These are phyloP conservation scores for Brachionichthys hirsutus DNA, from an alignment of 2,113 vertebrate genomes.

Conservation along the genomic window DNA sequence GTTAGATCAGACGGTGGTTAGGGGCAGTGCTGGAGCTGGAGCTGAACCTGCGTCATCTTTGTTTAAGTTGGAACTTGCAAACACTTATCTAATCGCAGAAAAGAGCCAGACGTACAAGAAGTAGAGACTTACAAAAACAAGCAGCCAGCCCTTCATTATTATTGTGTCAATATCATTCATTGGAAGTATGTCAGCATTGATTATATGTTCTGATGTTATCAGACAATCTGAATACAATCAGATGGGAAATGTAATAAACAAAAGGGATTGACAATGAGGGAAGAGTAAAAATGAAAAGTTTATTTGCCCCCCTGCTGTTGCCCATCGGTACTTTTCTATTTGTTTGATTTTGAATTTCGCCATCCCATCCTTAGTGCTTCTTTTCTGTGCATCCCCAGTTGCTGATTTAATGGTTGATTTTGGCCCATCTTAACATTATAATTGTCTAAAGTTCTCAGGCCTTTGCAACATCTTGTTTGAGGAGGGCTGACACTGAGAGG, in stretches of 20 bases:
- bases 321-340: constrained; percentile 1
- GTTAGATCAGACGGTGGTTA: constrained; percentile 62
- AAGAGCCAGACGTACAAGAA: constrained; percentile 68
- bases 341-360: not conserved
- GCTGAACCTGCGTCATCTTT: constrained; percentile 67
- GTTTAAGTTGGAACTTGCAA: constrained; percentile 76
- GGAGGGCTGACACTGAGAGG: too few species aligned
- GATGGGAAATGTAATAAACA: constrained; percentile 26
- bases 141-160: constrained; percentile 42
- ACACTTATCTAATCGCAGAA: constrained; percentile 68
- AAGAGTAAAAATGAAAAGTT: not conserved
- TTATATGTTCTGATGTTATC: constrained; percentile 50
- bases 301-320: too few species aligned
- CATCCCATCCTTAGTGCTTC: too few species aligned
- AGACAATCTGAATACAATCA: constrained; percentile 3
- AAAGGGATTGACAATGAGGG: constrained; percentile 8
- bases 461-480: too few species aligned
- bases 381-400: too few species aligned
- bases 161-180: constrained; percentile 56
- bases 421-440: too few species aligned
- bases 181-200: constrained; percentile 52
- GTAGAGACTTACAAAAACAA: constrained; percentile 71
- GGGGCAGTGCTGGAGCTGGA: constrained; percentile 55
- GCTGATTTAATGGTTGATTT: too few species aligned
- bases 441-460: too few species aligned